Percentiles rank a stretch among this genome's conserved stretches.
phyloP scores from a whole-genome alignment of 2,888 invertebrate genomes.

The Leucania comma region DNA sequence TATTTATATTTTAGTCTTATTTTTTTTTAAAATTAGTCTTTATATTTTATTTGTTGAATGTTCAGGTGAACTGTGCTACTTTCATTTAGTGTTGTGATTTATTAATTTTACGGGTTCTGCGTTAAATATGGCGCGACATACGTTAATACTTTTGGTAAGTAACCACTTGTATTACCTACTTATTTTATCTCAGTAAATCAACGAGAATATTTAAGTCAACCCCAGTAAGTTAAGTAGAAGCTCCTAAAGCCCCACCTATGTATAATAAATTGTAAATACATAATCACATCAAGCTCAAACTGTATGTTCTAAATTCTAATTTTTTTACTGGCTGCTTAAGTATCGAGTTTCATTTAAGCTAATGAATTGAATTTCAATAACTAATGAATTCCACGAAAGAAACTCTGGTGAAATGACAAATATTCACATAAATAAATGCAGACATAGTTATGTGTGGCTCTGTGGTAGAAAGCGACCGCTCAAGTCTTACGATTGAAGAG shows the following conservation, averaged over 20 bases:
- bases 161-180: too few relatives aligned
- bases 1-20: slow-evolving; percentile 32
- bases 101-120: slow-evolving; percentile 44
- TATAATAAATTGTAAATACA: too few relatives aligned
- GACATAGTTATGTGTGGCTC: slow-evolving; percentile 38
- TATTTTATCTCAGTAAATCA: too few relatives aligned
- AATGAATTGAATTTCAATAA: slow-evolving; percentile 43
- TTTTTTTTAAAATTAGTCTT: neutral
- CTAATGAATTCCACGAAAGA: slow-evolving; percentile 53
- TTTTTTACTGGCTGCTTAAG: neutral
- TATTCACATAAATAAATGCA: slow-evolving; percentile 37
- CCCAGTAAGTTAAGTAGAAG: too few relatives aligned
- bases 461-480: slow-evolving; percentile 55
- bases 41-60: slow-evolving; percentile 54
- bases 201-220: neutral
- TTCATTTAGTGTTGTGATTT: slow-evolving; percentile 69
- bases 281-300: neutral
- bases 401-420: slow-evolving; percentile 48
- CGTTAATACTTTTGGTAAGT: slow-evolving; percentile 76
- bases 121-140: slow-evolving; percentile 69
- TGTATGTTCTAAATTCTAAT: slow-evolving; percentile 13
- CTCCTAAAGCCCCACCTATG: neutral
- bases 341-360: slow-evolving; percentile 4
- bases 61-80: slow-evolving; percentile 70
- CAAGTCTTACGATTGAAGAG: slow-evolving; percentile 46